Percentiles rank a stretch among this genome's conserved stretches.
These are phyloP conservation scores for Haliclona indistincta DNA, from an alignment of 37 sponge, comb jelly and placozoan species.

Conservation along the genomic window DNA sequence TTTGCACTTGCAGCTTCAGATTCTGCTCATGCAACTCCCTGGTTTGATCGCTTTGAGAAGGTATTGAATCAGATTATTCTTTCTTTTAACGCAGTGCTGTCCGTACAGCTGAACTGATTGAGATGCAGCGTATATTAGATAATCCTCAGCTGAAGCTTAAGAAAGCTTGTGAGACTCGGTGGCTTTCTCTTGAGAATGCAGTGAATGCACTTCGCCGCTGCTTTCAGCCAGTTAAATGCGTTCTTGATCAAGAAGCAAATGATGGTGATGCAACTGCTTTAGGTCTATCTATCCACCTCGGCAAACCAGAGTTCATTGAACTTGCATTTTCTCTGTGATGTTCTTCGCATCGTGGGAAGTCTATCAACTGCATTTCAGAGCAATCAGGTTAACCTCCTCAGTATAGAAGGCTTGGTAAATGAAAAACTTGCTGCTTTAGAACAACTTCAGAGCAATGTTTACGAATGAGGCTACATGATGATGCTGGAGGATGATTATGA, in stretches of 20 bases:
- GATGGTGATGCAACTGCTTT: conserved; percentile 47
- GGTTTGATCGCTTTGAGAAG: too few relatives aligned
- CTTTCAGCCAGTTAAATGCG: conserved; percentile 8
- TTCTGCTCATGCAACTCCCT: too few relatives aligned
- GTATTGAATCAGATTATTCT: too few relatives aligned
- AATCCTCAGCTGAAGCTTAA: conserved; percentile 36
- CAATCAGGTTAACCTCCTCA: background rate
- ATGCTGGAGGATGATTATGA: background rate
- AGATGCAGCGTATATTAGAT: conserved; percentile 29
- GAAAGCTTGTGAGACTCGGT: conserved; percentile 29
- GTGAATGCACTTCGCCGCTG: conserved; percentile 25
- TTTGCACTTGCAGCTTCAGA: too few relatives aligned
- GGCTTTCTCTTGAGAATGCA: conserved; percentile 50
- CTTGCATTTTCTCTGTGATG: background rate
- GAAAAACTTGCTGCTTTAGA: conserved; percentile 21
- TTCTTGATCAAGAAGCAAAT: conserved; percentile 23
- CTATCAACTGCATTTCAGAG: background rate
- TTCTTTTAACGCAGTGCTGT: too few relatives aligned
- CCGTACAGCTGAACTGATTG: conserved; percentile 27
- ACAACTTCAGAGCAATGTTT: background rate
- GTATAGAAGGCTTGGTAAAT: conserved; percentile 9
- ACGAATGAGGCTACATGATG: conserved; percentile 5
- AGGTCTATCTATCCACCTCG: conserved; percentile 12
- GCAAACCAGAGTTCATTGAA: conserved; percentile 5
- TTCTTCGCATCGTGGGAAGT: background rate